Evolutionary conservation across 2,113 vertebrate genomes (phyloP).

Genomic region (Indicator maculatus): DNA sequence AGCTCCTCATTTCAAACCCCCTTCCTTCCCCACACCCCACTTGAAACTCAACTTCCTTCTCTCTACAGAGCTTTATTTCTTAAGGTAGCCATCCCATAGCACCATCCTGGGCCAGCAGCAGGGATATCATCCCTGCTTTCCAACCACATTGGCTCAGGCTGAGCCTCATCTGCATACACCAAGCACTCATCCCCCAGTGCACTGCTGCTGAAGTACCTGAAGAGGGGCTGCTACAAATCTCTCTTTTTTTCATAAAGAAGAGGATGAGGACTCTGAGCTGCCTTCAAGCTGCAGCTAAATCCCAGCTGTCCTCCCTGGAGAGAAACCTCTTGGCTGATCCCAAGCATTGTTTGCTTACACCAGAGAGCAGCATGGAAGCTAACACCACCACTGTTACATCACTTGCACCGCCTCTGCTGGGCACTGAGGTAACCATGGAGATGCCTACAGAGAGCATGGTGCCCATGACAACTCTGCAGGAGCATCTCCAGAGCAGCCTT

Average conservation of each 20-base stretch:
- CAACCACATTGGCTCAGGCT: rapidly evolving
- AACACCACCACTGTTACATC: rapidly evolving
- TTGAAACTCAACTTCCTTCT: not conserved
- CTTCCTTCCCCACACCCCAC: not conserved
- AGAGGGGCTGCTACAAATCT: not conserved
- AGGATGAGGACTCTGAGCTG: not conserved
- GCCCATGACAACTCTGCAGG: conserved; percentile 26
- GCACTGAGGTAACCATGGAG: not conserved
- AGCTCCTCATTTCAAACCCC: not conserved
- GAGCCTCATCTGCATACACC: not conserved
- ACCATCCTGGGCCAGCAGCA: not conserved
- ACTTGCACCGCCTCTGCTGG: not conserved
- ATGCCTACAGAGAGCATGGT: not conserved
- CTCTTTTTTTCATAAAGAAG: not conserved
- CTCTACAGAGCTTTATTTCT: rapidly evolving
- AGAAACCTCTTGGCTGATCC: rapidly evolving
- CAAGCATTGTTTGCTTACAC: not conserved
- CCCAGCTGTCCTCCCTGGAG: rapidly evolving
- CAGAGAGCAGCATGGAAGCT: not conserved
- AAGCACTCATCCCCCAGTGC: rapidly evolving
- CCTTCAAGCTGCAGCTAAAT: not conserved
- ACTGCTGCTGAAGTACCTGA: rapidly evolving
- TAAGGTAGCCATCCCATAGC: rapidly evolving
- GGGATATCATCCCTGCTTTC: not conserved
- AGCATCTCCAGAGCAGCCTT: not conserved